phyloP scores from a whole-genome alignment of 2,888 invertebrate genomes.

The Chrysomela aeneicollis region DNA sequence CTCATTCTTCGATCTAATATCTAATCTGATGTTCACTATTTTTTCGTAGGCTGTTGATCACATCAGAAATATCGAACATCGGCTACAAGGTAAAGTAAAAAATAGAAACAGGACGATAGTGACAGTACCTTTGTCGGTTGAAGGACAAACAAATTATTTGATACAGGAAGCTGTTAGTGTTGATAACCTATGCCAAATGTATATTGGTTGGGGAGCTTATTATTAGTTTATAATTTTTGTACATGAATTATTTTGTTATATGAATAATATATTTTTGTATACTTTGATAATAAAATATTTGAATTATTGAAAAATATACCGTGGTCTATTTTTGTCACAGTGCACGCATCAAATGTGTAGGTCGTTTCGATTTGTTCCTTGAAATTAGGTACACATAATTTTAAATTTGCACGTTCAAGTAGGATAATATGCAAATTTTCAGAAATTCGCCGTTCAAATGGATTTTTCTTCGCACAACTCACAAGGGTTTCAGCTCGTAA shows the following conservation, averaged over 20 bases:
- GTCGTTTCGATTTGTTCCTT: no score
- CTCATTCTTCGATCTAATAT: no score
- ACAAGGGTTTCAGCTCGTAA: no score
- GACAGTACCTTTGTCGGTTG: conserved; percentile 81
- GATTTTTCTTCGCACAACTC: no score
- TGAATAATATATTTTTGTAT: conserved; percentile 6
- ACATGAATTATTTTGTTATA: background rate
- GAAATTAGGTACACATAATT: no score
- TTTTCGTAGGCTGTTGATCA: conserved; percentile 76
- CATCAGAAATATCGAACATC: conserved; percentile 82
- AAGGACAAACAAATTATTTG: conserved; percentile 92
- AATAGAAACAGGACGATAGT: conserved; percentile 69
- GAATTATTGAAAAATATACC: background rate
- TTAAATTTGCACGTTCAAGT: no score
- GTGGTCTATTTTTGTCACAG: no score
- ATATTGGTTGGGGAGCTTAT: conserved; percentile 94
- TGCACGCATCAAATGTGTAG: no score
- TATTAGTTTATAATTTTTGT: conserved; percentile 18
- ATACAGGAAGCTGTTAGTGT: conserved; percentile 91
- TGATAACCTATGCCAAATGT: conserved; percentile 94
- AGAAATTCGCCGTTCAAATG: no score
- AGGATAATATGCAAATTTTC: no score
- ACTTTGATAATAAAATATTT: background rate
- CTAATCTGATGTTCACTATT: no score
- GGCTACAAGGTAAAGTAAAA: conserved; percentile 81